These are phyloP conservation scores for Raja brachyura DNA, from an alignment of 2,113 vertebrate species.

Conservation along the genomic window DNA sequence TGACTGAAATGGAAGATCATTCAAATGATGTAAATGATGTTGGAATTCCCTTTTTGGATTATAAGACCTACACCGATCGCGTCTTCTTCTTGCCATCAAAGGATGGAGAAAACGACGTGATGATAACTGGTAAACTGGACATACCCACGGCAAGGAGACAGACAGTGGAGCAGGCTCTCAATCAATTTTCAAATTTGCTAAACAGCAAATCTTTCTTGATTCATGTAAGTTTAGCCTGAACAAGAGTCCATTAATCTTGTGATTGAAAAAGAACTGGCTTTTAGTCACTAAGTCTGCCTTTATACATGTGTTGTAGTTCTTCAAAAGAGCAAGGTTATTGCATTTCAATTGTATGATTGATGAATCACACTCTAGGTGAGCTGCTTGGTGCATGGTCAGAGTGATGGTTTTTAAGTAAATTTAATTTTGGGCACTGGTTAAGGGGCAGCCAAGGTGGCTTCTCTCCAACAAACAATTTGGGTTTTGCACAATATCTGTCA, in stretches of 20 bases:
- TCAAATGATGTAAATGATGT: slow-evolving; percentile 85
- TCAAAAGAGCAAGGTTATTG: not conserved
- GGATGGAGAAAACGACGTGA: slow-evolving; percentile 79
- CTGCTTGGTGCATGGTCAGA: not conserved
- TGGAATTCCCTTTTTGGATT: slow-evolving; percentile 86
- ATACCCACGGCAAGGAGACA: slow-evolving; percentile 74
- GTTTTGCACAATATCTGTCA: not conserved
- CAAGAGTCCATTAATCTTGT: not conserved
- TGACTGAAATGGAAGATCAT: slow-evolving; percentile 98
- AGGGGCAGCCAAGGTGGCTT: not conserved
- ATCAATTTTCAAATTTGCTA: slow-evolving; percentile 94
- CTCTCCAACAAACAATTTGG: not conserved
- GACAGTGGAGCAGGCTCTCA: slow-evolving; percentile 77
- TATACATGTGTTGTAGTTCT: no score
- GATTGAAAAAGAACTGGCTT: not conserved
- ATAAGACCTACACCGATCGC: slow-evolving; percentile 86
- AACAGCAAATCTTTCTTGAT: slow-evolving; percentile 96
- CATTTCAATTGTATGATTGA: not conserved
- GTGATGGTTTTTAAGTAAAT: not conserved
- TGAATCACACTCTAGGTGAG: not conserved
- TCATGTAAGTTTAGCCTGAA: slow-evolving; percentile 61
- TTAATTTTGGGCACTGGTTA: not conserved
- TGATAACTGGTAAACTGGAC: slow-evolving; percentile 80
- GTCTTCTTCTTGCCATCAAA: slow-evolving; percentile 93
- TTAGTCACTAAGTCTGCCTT: not conserved